phyloP scores from a whole-genome alignment of 2,113 vertebrate species.

The Meleagris gallopavo region DNA sequence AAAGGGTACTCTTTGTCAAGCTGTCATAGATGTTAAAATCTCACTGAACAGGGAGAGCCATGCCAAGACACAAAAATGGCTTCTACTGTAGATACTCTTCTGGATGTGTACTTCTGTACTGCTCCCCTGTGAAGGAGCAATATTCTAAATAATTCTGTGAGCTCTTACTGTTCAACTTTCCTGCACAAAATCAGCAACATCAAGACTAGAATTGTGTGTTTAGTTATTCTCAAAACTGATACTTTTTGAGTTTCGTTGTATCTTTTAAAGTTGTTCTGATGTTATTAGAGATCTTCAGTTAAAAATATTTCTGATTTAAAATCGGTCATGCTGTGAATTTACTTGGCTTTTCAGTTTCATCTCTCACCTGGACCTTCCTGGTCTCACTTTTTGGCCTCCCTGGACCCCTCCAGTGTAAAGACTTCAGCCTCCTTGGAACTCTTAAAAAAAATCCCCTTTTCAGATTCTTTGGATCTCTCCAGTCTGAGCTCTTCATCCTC shows the following conservation, averaged over 20 bases:
- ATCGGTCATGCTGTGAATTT: neutral
- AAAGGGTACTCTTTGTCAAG: neutral
- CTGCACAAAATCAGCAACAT: neutral
- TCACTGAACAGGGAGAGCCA: neutral
- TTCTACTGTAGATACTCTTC: rapidly evolving
- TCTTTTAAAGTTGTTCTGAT: neutral
- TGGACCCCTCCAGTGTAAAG: constrained; percentile 63
- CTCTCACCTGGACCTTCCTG: constrained; percentile 39
- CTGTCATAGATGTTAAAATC: neutral
- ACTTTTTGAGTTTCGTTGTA: neutral
- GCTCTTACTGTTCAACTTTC: neutral
- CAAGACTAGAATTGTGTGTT: neutral
- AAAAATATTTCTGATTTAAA: constrained; percentile 14
- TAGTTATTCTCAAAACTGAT: neutral
- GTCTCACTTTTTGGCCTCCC: constrained; percentile 64
- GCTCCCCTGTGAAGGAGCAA: neutral
- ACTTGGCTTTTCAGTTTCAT: constrained; percentile 48
- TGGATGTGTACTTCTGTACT: neutral
- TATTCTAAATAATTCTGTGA: neutral
- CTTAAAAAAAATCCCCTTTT: constrained; percentile 64
- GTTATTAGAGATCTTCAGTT: neutral
- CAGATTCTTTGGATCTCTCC: constrained; percentile 65
- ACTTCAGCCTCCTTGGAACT: constrained; percentile 61
- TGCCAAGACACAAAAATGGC: neutral
- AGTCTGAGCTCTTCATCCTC: constrained; percentile 69